These are phyloP conservation scores for Elachura formosa DNA, from an alignment of 2,113 vertebrate species.

Conservation along the genomic window DNA sequence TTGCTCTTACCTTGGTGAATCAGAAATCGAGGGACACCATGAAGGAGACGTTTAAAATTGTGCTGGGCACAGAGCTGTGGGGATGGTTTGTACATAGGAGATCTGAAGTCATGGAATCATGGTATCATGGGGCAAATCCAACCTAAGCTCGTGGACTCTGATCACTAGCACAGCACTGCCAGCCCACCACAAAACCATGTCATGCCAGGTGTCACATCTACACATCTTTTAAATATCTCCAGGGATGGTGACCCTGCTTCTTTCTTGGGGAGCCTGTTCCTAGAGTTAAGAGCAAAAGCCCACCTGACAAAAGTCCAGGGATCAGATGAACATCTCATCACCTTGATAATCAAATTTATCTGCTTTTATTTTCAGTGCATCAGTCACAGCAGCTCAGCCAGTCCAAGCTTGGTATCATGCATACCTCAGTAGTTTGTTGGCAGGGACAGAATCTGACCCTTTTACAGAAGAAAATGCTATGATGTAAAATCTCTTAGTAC, in stretches of 20 bases:
- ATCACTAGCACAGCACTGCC: not conserved
- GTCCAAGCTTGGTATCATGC: not conserved
- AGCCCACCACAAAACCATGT: accelerated
- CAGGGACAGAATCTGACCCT: not conserved
- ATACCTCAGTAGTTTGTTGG: not conserved
- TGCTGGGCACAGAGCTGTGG: not conserved
- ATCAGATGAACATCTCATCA: not conserved
- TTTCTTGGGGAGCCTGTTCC: not conserved
- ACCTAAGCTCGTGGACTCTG: not conserved
- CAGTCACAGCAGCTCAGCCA: not conserved
- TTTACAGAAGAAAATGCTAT: not conserved
- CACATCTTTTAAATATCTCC: not conserved
- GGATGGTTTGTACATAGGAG: not conserved
- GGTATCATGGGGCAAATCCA: too few species aligned
- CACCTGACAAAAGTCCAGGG: not conserved
- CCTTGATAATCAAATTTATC: not conserved
- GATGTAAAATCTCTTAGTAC: not conserved
- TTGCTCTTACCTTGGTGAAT: not conserved
- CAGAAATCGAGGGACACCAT: accelerated
- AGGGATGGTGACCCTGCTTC: not conserved
- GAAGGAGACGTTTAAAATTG: not conserved
- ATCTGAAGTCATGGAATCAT: not conserved
- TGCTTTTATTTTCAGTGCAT: not conserved
- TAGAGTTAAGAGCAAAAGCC: not conserved
- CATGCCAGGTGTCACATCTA: not conserved